Evolutionary conservation across 2,888 invertebrate species (phyloP).

Genomic region (Coleophora deauratella): DNA sequence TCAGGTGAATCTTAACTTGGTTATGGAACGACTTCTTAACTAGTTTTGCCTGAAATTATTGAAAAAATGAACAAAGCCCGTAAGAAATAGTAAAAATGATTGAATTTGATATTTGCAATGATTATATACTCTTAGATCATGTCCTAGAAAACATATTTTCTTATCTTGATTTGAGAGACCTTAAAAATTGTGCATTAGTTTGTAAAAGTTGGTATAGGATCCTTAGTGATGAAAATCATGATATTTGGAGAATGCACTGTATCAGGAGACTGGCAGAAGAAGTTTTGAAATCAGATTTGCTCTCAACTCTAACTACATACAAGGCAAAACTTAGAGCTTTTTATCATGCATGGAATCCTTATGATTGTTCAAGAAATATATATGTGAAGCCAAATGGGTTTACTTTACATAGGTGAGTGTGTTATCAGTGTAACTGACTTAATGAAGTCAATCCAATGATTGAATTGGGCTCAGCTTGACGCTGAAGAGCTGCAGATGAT

Average conservation of each 20-base stretch:
- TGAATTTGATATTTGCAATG: conserved; percentile 36
- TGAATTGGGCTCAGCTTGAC: no score
- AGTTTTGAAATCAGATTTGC: conserved; percentile 89
- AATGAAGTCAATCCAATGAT: neutral
- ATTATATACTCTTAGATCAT: conserved; percentile 79
- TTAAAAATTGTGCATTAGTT: conserved; percentile 91
- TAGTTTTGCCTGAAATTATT: no score
- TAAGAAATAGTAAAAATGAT: conserved; percentile 21
- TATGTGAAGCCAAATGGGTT: conserved; percentile 98
- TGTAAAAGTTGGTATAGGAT: conserved; percentile 95
- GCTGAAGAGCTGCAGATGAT: no score
- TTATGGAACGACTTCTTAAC: no score
- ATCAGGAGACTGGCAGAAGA: conserved; percentile 89
- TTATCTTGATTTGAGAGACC: conserved; percentile 88
- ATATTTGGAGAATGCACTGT: conserved; percentile 95
- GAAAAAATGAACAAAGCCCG: no score
- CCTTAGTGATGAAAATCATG: conserved; percentile 93
- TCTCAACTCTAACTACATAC: conserved; percentile 90
- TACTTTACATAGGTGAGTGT: conserved; percentile 86
- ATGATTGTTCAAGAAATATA: conserved; percentile 97
- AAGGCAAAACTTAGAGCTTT: conserved; percentile 96
- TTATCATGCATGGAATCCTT: conserved; percentile 97
- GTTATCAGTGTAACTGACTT: neutral
- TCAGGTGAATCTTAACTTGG: no score
- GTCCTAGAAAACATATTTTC: conserved; percentile 93